Conservation (phyloP, 2,797 vertebrate species). For the Ispidina picta region DNA sequence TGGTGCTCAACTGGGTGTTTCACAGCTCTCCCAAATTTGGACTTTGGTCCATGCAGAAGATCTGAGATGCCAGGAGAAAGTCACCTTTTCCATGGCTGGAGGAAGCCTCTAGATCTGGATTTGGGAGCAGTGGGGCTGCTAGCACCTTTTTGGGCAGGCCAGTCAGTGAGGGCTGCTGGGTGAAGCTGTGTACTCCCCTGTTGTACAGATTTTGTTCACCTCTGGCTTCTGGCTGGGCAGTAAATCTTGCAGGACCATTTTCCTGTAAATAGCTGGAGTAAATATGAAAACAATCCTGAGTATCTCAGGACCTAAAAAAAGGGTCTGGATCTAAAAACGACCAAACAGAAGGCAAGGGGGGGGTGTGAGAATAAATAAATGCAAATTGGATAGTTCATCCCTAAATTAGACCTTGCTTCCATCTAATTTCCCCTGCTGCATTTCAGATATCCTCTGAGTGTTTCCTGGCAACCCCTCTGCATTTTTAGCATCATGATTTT, state of each 20-base stretch:
- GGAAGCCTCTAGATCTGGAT: not conserved
- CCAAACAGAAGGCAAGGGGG: not conserved
- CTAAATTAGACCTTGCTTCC: slow-evolving; percentile 1
- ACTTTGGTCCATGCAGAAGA: not conserved
- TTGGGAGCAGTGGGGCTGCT: not conserved
- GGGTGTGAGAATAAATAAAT: not conserved
- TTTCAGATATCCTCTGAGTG: not conserved
- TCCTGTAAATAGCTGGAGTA: not conserved
- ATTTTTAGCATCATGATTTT: slow-evolving; percentile 45
- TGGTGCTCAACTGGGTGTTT: not conserved
- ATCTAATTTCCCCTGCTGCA: not conserved
- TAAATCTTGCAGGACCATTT: not conserved
- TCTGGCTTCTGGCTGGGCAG: not conserved
- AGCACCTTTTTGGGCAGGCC: not conserved
- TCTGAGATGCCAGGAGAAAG: not conserved
- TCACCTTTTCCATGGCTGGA: not conserved
- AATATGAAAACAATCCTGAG: not conserved
- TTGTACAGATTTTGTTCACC: not conserved
- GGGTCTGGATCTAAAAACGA: not conserved
- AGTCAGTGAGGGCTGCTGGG: not conserved
- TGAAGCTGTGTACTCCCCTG: not conserved
- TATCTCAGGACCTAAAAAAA: not conserved
- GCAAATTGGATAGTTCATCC: not conserved
- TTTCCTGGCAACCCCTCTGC: slow-evolving; percentile 37
- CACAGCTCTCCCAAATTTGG: not conserved